These are phyloP conservation scores for Anableps anableps DNA, from an alignment of 2,797 vertebrate species.

Conservation along the genomic window DNA sequence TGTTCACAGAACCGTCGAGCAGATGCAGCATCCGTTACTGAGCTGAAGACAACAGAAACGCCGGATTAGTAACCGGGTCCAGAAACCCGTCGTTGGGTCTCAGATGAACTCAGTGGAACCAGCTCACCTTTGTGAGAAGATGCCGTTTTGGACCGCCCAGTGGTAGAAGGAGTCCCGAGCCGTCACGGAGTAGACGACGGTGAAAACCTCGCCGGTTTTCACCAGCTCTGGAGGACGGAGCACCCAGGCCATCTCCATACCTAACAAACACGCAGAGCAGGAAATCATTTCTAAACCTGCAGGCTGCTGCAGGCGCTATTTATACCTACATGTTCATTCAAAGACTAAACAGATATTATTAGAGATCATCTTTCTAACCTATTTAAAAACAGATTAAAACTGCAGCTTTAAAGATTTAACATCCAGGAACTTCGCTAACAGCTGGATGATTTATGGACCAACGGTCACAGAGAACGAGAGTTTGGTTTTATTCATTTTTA, in stretches of 20 bases:
- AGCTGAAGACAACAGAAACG: constrained; percentile 50
- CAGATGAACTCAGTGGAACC: not conserved
- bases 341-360: no score
- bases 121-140: constrained; percentile 70
- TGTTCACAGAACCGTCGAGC: constrained; percentile 86
- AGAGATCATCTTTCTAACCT: no score
- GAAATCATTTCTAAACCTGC: not conserved
- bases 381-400: no score
- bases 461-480: no score
- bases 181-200: constrained; percentile 82
- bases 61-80: not conserved
- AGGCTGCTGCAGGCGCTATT: not conserved
- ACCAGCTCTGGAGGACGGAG: constrained; percentile 82
- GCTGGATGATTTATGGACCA: no score
- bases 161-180: constrained; percentile 84
- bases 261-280: constrained; percentile 47
- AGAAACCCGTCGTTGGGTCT: rapidly evolving
- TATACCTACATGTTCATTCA: not conserved
- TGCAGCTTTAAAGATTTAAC: no score
- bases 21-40: constrained; percentile 68
- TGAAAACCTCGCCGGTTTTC: constrained; percentile 83
- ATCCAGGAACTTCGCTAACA: no score
- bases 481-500: no score
- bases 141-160: constrained; percentile 81
- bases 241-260: constrained; percentile 89